Evolutionary conservation across 2,888 invertebrate genomes (phyloP), one percentile per base, ranked within the genome.

Genomic region (Acronicta alni): DNA sequence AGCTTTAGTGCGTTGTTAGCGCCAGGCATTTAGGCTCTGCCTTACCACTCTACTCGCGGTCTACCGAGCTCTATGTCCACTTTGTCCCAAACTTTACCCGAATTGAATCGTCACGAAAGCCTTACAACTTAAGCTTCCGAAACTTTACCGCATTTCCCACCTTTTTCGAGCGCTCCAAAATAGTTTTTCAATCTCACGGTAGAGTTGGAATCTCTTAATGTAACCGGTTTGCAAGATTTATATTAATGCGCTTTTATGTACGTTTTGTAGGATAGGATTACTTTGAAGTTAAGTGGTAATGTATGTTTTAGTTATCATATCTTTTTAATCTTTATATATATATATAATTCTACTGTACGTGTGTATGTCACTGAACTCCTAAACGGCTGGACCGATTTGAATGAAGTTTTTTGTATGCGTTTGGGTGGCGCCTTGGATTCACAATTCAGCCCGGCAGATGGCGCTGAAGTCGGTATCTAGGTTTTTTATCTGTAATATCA

Each of bases 51-150:
- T 39, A 54, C 57, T 38, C 61, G 70, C 47, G 65, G 67, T 67
- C 57, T 49, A 70, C 67, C 65, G 18, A 37, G 44, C 55, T 59
- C 69, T 64, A 46, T 55, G 57, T 61, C 61, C 62, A 64, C 64
- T 69, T 67, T 38, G 59, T 26, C 39, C 62, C 15, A 48, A 76
- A 75, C 77, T 73, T 75, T 59, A 26, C 47, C 41, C 15, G 53
- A 70, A 77, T 77, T 66, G 74, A 75, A 70, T 70, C 62, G 58
- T 63, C 49, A 45, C 48, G 47, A 58, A 63, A 72, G 51, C 67
- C 58, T 51, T 56, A 59, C 56, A 75, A 65, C 63, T 64, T 64
- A 66, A 53, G 70, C 43, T 70, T 66, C 35, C 17, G 15, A 63
- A 70, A 74, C 62, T 68, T 51, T 37, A 52, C 26, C 54, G 57